Conservation (phyloP, 2,797 vertebrate genomes). For the Rhadinocentrus ornatus region DNA sequence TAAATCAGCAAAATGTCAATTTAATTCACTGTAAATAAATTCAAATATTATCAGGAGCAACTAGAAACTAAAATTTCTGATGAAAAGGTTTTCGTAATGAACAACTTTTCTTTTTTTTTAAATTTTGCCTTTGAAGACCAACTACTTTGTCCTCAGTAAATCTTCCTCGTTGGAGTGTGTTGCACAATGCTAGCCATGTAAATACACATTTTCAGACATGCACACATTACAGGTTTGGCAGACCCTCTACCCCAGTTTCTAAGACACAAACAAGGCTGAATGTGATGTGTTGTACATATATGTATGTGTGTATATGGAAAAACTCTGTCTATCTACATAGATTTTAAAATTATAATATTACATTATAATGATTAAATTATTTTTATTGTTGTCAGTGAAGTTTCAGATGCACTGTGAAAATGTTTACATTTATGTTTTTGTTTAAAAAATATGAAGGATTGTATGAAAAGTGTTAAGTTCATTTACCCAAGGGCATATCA, state of each 20-base stretch:
- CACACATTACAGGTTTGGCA: constrained; percentile 20
- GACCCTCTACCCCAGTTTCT: constrained; percentile 23
- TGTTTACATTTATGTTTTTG: constrained; percentile 65
- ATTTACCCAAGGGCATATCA: constrained; percentile 31
- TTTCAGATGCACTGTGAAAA: constrained; percentile 71
- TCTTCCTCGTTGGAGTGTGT: constrained; percentile 20
- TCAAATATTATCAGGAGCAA: constrained; percentile 18
- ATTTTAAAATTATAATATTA: constrained; percentile 42
- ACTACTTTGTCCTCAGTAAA: constrained; percentile 22
- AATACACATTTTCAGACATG: constrained; percentile 17
- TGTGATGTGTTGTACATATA: constrained; percentile 65
- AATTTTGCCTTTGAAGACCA: constrained; percentile 14
- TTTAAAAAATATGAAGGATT: constrained; percentile 49
- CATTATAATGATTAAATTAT: constrained; percentile 49
- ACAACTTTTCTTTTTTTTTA: constrained; percentile 8
- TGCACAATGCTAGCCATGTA: background rate
- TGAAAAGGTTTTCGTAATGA: constrained; percentile 21
- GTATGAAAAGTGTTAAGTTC: constrained; percentile 44
- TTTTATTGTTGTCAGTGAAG: constrained; percentile 64
- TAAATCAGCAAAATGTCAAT: constrained; percentile 43
- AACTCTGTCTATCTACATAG: constrained; percentile 32
- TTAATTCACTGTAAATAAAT: constrained; percentile 43
- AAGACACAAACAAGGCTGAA: constrained; percentile 61
- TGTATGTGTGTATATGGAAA: constrained; percentile 47
- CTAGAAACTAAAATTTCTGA: constrained; percentile 20